Percentiles rank a stretch among this genome's conserved stretches.
phyloP scores from a whole-genome alignment of 2,113 vertebrate species.

The Redunca redunca region DNA sequence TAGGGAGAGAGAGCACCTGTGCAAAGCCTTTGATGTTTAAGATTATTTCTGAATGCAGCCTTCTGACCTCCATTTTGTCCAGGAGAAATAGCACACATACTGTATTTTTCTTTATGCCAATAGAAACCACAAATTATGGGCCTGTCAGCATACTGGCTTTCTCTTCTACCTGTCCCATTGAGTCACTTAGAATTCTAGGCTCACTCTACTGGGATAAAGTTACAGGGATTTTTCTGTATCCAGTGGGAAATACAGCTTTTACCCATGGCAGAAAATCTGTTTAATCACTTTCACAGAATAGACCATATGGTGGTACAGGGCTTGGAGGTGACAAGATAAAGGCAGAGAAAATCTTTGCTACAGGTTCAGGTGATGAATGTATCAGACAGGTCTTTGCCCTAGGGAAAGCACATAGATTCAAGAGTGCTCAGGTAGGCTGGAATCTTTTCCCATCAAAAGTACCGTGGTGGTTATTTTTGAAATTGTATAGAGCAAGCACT shows the following conservation, averaged over 20 bases:
- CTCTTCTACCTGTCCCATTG: neutral
- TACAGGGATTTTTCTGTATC: conserved; percentile 39
- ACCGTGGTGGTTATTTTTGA: neutral
- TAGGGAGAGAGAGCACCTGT: neutral
- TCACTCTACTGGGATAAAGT: conserved; percentile 11
- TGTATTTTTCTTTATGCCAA: conserved; percentile 4
- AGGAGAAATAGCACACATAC: neutral
- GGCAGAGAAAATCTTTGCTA: conserved; percentile 57
- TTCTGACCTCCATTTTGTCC: neutral
- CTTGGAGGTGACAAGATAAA: conserved; percentile 55
- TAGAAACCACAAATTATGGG: conserved; percentile 6
- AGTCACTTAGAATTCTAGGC: conserved; percentile 58
- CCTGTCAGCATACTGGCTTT: neutral
- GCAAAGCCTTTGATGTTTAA: neutral
- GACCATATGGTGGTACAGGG: conserved; percentile 42
- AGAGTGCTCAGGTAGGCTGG: neutral
- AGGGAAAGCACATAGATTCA: conserved; percentile 23
- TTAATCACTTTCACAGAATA: conserved; percentile 69
- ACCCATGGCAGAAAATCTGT: conserved; percentile 60
- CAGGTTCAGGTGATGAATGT: conserved; percentile 42
- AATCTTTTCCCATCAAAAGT: neutral
- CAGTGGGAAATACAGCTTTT: conserved; percentile 55
- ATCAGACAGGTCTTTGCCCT: conserved; percentile 27
- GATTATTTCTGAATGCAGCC: neutral
- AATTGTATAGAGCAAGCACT: neutral